Percentiles rank a stretch among this genome's conserved stretches.
These are phyloP conservation scores for Hoplodrina ambigua DNA, from an alignment of 2,888 invertebrate species.

Conservation along the genomic window DNA sequence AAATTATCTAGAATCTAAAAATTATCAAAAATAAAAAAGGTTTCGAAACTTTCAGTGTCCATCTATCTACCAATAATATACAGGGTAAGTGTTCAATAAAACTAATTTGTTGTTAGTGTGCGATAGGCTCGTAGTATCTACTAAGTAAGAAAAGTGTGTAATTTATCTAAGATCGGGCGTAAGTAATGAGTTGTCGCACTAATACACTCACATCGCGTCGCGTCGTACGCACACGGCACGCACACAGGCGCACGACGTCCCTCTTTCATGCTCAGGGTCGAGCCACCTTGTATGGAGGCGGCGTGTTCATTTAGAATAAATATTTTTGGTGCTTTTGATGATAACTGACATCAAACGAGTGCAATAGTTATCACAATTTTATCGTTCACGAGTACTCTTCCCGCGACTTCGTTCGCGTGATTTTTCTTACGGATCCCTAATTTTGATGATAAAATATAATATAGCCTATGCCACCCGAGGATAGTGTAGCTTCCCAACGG, in stretches of 20 bases:
- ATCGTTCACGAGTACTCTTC: too few relatives aligned
- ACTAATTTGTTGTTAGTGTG: conserved; percentile 67
- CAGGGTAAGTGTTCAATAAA: conserved; percentile 59
- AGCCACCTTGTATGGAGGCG: conserved; percentile 32
- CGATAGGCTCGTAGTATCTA: conserved; percentile 61
- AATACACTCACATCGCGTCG: conserved; percentile 70
- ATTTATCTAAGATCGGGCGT: conserved; percentile 83
- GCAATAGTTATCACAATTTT: not conserved
- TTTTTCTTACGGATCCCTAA: too few relatives aligned
- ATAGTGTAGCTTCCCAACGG: too few relatives aligned
- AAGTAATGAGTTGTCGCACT: conserved; percentile 83
- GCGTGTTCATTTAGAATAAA: conserved; percentile 15
- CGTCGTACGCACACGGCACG: conserved; percentile 45
- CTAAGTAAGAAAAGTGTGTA: conserved; percentile 72
- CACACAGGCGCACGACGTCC: conserved; percentile 47
- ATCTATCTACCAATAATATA: conserved; percentile 51
- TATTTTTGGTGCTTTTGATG: conserved; percentile 4
- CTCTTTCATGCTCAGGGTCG: conserved; percentile 46
- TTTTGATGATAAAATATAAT: too few relatives aligned
- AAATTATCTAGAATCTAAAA: not conserved
- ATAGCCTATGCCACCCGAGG: too few relatives aligned
- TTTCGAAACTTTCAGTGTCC: conserved; percentile 17
- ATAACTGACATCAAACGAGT: conserved; percentile 16
- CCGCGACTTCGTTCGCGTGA: too few relatives aligned
- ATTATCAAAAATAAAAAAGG: not conserved